Conservation (phyloP, 2,113 vertebrate species). For the Engystomops pustulosus region DNA sequence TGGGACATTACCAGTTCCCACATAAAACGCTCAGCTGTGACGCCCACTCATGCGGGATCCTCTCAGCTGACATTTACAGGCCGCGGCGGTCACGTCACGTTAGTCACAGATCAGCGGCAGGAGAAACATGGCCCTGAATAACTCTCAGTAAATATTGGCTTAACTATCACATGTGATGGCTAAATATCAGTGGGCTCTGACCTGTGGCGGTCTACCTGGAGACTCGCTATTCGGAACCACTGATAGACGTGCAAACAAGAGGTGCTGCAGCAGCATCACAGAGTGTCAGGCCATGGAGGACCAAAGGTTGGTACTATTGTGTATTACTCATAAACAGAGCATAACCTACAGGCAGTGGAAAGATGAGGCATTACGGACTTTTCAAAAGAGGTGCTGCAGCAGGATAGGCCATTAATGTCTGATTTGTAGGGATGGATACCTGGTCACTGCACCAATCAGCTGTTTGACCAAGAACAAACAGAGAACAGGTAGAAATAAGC, state of each 20-base stretch:
- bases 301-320: no score
- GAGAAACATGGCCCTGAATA: background rate
- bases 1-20: slow-evolving; percentile 10
- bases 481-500: no score
- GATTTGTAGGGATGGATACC: no score
- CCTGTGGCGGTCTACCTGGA: background rate
- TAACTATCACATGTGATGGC: background rate
- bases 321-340: background rate
- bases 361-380: background rate
- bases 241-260: no score
- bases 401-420: no score
- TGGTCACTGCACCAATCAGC: no score
- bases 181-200: background rate
- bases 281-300: no score
- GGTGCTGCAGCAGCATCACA: no score
- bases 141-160: background rate
- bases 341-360: background rate
- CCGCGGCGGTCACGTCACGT: background rate
- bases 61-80: slow-evolving; percentile 1
- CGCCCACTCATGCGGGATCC: slow-evolving; percentile 1
- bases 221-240: no score
- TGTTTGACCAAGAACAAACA: no score
- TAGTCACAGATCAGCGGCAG: slow-evolving; percentile 15
- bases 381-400: background rate
- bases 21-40: slow-evolving; percentile 32